Evolutionary conservation across 2,888 invertebrate species (phyloP).

Genomic region (Coelinius sp.): DNA sequence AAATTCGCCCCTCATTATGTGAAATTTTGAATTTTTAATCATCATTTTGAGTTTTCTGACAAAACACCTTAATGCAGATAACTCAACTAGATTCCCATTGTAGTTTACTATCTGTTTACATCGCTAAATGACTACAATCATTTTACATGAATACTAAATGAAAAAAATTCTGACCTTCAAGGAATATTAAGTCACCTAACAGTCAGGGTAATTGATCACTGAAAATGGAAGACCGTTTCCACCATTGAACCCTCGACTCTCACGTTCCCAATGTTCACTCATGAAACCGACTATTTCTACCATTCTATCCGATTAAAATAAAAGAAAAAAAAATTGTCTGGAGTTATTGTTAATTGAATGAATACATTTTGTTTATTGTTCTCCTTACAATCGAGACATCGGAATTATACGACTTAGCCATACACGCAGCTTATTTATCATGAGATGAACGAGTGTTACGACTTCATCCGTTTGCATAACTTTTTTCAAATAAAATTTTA

Average conservation of each 20-base stretch:
- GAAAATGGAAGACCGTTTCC: constrained; percentile 33
- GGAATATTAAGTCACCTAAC: constrained; percentile 44
- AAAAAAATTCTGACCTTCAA: constrained; percentile 38
- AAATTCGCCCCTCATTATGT: too few relatives aligned
- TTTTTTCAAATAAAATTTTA: background rate
- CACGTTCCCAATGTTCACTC: constrained; percentile 50
- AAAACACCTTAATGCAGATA: too few relatives aligned
- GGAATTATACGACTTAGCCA: background rate
- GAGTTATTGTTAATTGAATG: constrained; percentile 8
- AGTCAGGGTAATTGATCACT: constrained; percentile 40
- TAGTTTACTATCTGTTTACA: too few relatives aligned
- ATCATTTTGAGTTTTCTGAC: too few relatives aligned
- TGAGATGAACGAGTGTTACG: constrained; percentile 1
- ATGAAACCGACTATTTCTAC: background rate
- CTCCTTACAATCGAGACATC: constrained; percentile 8
- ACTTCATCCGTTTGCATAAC: constrained; percentile 18
- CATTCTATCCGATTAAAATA: background rate
- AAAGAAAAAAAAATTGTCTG: background rate
- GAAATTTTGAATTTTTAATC: too few relatives aligned
- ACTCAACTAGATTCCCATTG: too few relatives aligned
- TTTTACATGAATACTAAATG: background rate
- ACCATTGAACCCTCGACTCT: constrained; percentile 31
- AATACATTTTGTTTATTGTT: constrained; percentile 12
- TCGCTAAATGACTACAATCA: background rate
- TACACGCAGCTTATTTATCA: background rate